phyloP scores from a whole-genome alignment of 2,888 invertebrate genomes.

The Liopterus haemorrhoidalis region DNA sequence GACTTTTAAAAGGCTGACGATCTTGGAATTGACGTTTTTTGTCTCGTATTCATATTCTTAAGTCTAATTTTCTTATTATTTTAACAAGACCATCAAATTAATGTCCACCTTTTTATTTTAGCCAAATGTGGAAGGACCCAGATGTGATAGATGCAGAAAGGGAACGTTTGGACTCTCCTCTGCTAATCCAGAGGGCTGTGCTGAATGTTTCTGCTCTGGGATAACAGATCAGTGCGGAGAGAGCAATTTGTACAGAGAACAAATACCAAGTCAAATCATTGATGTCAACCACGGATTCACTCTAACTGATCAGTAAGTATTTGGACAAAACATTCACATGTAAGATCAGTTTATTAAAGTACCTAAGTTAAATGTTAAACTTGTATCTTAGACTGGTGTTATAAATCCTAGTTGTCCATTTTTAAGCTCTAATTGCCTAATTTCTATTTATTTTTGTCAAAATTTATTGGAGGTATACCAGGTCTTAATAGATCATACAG shows the following conservation, averaged over 20 bases:
- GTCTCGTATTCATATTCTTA: too few species aligned
- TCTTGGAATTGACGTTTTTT: too few species aligned
- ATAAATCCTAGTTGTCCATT: too few species aligned
- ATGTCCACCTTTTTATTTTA: constrained; percentile 43
- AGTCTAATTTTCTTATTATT: too few species aligned
- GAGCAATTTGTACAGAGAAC: constrained; percentile 56
- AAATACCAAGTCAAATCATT: constrained; percentile 60
- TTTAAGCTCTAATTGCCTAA: too few species aligned
- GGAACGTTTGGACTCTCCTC: constrained; percentile 73
- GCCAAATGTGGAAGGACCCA: constrained; percentile 70
- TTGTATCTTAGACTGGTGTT: too few species aligned
- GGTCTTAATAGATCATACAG: too few species aligned
- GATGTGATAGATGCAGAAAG: constrained; percentile 70
- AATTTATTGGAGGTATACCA: too few species aligned
- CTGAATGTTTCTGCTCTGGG: constrained; percentile 83
- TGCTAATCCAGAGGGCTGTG: constrained; percentile 71
- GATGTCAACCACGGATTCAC: constrained; percentile 54
- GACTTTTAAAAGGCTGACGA: too few species aligned
- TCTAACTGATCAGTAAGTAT: constrained; percentile 54
- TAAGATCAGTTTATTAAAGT: constrained; percentile 17
- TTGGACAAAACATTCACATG: constrained; percentile 12
- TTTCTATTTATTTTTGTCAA: too few species aligned
- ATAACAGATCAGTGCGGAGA: constrained; percentile 69
- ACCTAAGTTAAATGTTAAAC: too few species aligned
- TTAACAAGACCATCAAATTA: too few species aligned